Evolutionary conservation across 2,888 invertebrate species (phyloP), one percentile per base, ranked within the genome.

Genomic region (Prosopocoilus inquinatus): DNA sequence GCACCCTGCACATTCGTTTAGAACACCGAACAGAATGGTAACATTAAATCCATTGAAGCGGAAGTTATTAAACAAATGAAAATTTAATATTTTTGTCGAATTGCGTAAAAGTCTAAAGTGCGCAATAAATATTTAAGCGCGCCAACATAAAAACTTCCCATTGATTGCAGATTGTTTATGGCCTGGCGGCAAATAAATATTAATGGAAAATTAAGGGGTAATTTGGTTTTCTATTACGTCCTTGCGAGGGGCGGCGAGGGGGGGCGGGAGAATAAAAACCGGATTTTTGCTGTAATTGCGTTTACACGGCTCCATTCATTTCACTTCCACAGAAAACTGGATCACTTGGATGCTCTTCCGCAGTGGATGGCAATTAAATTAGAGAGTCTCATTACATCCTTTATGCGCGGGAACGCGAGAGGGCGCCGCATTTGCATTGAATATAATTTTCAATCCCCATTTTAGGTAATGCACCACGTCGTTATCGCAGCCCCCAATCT

Each of bases 341-440:
- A 41, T 41, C 41, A 41, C 41, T 41, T 41, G 16, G 41, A 41
- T 41, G 41, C 41, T 41, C 41, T 41, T 41, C 16, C 16, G 41
- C 41, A 15, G 41, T 16, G 41, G 41, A 28, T 41, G 16, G 41
- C 41, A 41, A 41, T 41, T 41, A 41, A 41, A 41, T 41, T 41
- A 41, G 41, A 41, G 41, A 41, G 41, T 41, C 41, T 41, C 41
- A 41, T 41, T 41, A 41, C 15, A 41, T 41, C 41, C 41, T 41
- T 41, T 41, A 41, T 41, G 41, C 16, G 16, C 15, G 41, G 16
- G 16, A 16, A 15, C 41, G 41, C 41, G 41, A 41, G 41, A 41
- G 41, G 41, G 41, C 41, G n/a, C 41, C 41, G 16, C 41, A 41
- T 41, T 41, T 41, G 41, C 41, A 41, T 41, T 41, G 41, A 41